Percentiles rank a stretch among this genome's conserved stretches.
Conservation (phyloP, 2,888 invertebrate genomes). For the Hipparchia sbordonii region DNA sequence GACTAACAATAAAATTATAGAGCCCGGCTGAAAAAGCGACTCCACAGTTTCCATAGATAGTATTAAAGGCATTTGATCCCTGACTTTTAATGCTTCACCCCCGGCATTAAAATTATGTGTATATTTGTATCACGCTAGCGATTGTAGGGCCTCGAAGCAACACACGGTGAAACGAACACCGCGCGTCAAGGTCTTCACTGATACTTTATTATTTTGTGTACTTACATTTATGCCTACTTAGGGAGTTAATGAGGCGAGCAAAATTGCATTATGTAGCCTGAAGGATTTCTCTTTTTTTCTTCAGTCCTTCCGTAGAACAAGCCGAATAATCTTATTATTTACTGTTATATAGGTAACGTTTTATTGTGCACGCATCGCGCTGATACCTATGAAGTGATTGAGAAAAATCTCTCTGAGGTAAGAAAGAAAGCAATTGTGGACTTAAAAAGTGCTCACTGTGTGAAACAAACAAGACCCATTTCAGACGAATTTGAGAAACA, state of each 20-base stretch:
- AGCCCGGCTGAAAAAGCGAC: slow-evolving; percentile 29
- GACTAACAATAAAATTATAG: not conserved
- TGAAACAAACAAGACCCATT: too few relatives aligned
- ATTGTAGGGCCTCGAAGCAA: slow-evolving; percentile 78
- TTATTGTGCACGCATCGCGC: too few relatives aligned
- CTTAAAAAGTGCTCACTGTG: too few relatives aligned
- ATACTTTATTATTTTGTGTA: slow-evolving; percentile 42
- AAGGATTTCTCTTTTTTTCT: not conserved
- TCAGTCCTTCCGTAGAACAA: not conserved
- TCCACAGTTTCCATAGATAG: slow-evolving; percentile 49
- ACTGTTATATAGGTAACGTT: too few relatives aligned
- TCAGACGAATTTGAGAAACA: too few relatives aligned
- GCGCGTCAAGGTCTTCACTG: slow-evolving; percentile 70
- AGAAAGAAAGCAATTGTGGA: too few relatives aligned
- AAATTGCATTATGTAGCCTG: not conserved
- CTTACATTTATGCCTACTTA: slow-evolving; percentile 18
- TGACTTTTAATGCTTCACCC: slow-evolving; percentile 84
- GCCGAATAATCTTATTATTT: not conserved
- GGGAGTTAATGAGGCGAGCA: slow-evolving; percentile 8
- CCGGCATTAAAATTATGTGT: slow-evolving; percentile 82
- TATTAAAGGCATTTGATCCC: slow-evolving; percentile 82
- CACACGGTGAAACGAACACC: slow-evolving; percentile 68
- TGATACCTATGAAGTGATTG: too few relatives aligned
- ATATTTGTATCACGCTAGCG: slow-evolving; percentile 82
- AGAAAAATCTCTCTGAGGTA: too few relatives aligned